phyloP scores from a whole-genome alignment of 2,113 vertebrate genomes.

The Corydoras maculifer region DNA sequence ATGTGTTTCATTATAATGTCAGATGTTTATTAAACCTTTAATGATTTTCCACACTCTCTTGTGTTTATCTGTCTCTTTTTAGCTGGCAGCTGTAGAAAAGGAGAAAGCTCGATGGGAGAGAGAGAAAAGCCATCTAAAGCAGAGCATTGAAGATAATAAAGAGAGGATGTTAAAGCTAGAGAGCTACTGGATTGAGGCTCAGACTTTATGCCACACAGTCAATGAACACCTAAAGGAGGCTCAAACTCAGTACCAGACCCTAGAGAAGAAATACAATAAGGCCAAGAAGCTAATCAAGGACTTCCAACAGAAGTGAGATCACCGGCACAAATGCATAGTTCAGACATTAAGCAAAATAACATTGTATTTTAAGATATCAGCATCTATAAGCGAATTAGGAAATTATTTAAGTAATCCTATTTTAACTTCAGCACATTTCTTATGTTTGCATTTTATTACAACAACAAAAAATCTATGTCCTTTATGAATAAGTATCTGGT shows the following conservation, averaged over 20 bases:
- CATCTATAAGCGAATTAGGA: too few species aligned
- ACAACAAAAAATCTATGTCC: not conserved
- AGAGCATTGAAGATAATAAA: constrained; percentile 97
- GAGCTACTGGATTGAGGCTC: constrained; percentile 97
- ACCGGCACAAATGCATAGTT: not conserved
- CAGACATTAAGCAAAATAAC: too few species aligned
- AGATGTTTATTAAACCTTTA: not conserved
- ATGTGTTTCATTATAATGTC: not conserved
- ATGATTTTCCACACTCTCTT: not conserved
- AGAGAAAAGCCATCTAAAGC: constrained; percentile 90
- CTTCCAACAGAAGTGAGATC: constrained; percentile 94
- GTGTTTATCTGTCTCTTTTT: not conserved
- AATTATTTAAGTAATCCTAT: too few species aligned
- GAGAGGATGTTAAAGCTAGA: constrained; percentile 96
- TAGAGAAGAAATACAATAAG: constrained; percentile 99
- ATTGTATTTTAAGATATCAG: too few species aligned
- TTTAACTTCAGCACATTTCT: not conserved
- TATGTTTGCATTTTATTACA: not conserved
- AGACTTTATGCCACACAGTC: constrained; percentile 91
- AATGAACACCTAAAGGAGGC: constrained; percentile 98
- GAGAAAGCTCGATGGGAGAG: constrained; percentile 95
- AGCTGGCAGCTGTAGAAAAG: constrained; percentile 88
- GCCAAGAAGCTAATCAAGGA: constrained; percentile 98
- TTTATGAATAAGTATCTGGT: not conserved
- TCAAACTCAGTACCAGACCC: constrained; percentile 88